Conservation (phyloP, 2,797 vertebrate species). For the Tragelaphus oryx region DNA sequence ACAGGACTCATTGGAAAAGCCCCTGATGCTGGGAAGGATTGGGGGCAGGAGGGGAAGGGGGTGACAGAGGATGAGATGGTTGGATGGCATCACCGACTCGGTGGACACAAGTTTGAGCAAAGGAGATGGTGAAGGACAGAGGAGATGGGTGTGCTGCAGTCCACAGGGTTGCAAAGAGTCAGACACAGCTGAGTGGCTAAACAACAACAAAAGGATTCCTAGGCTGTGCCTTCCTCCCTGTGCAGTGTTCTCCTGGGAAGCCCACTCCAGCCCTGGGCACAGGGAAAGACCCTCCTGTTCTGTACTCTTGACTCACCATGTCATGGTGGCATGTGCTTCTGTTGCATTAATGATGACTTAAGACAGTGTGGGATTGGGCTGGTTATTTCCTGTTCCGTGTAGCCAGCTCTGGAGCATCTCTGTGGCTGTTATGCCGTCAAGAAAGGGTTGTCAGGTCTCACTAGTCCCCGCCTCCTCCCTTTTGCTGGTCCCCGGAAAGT, state of each 20-base stretch:
- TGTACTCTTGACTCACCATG: neutral
- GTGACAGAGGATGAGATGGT: neutral
- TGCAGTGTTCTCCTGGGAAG: neutral
- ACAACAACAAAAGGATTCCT: neutral
- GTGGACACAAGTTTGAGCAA: neutral
- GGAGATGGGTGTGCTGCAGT: neutral
- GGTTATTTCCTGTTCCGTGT: neutral
- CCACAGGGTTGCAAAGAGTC: neutral
- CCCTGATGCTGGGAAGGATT: neutral
- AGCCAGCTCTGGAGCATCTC: neutral
- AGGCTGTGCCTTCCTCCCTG: neutral
- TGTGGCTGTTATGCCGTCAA: neutral
- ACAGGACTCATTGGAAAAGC: neutral
- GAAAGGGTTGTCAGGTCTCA: neutral
- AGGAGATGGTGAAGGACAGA: neutral
- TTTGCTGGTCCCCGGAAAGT: neutral
- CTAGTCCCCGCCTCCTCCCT: neutral
- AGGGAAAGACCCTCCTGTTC: neutral
- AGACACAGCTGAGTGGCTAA: neutral
- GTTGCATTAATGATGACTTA: neutral
- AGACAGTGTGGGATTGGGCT: neutral
- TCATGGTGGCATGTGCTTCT: neutral
- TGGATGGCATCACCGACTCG: accelerated
- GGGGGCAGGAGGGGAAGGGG: neutral
- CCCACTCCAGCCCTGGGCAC: neutral